A percentile compares a stretch with the other conserved stretches of the same genome.
phyloP scores from a whole-genome alignment of 2,113 vertebrate species.

The Gasterosteus nipponicus region DNA sequence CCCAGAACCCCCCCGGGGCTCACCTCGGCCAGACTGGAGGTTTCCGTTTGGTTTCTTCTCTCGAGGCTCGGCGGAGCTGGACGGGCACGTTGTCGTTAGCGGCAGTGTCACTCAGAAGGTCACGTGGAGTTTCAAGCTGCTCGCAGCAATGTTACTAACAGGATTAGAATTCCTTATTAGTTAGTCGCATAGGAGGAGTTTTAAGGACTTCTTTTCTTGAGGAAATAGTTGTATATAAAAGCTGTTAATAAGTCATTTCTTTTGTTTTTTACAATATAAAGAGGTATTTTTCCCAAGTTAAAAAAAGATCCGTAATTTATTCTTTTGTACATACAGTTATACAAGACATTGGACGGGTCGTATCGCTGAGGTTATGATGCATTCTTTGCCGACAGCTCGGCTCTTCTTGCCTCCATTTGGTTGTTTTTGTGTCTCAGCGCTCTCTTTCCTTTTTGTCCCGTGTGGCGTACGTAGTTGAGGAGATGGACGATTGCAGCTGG shows the following conservation, averaged over 20 bases:
- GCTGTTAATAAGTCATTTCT: background rate
- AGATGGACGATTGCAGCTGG: slow-evolving; percentile 90
- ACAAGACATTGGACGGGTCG: slow-evolving; percentile 13
- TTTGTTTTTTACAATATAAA: background rate
- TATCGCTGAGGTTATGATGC: slow-evolving; percentile 43
- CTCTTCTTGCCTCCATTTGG: slow-evolving; percentile 10
- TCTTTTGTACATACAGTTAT: slow-evolving; percentile 47
- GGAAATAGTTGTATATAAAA: background rate
- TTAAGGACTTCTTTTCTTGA: background rate
- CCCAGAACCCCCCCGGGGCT: slow-evolving; percentile 66
- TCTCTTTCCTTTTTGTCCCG: slow-evolving; percentile 27
- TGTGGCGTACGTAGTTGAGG: slow-evolving; percentile 82
- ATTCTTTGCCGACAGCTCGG: slow-evolving; percentile 31
- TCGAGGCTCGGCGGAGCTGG: slow-evolving; percentile 70
- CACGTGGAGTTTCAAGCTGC: slow-evolving; percentile 54
- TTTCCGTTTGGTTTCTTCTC: slow-evolving; percentile 80
- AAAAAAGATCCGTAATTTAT: slow-evolving; percentile 1
- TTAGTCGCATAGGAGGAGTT: slow-evolving; percentile 9
- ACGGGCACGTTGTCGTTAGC: slow-evolving; percentile 43
- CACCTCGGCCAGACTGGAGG: slow-evolving; percentile 71
- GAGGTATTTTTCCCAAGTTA: background rate
- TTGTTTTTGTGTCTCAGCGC: background rate
- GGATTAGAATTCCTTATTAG: slow-evolving; percentile 55
- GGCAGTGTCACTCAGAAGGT: slow-evolving; percentile 11
- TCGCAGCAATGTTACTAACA: slow-evolving; percentile 47